Evolutionary conservation across 1,140 invertebrate genomes (phyloP), one percentile per base, ranked within the genome.

Genomic region (Drosophila navojoa): DNA sequence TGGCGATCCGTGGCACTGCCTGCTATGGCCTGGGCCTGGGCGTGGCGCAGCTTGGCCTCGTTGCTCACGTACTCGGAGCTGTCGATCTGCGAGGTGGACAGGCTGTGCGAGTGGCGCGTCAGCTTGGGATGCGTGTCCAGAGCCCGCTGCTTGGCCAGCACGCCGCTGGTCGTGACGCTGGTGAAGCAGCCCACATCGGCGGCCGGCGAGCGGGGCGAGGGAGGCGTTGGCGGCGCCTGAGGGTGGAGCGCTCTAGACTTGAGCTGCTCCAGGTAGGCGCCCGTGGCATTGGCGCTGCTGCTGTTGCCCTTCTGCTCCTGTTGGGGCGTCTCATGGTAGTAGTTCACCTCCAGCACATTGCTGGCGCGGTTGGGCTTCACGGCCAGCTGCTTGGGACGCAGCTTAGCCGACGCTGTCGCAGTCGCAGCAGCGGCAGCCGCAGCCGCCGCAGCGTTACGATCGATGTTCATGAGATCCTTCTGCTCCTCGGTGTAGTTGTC

Each of bases 401-500:
- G 35, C 40, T 84, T 80, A 35, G 53, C 68, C 2, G 68, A 58
- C 2, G 74, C 81, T 1, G 49, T 25, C 1, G 49, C 67, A 2
- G 74, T 72, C 1, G 49, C 60, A 1, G 59, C 74, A 15, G 85
- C 85, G 4, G 72, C 79, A 52, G 44, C 45, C 0, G 50, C 71
- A 1, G 67, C 60, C 2, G 59, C 74, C 13, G 85, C 85, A 3
- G 72, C 79, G 49, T 79, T 87, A 11, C 84, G 71, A 52, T 98
- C 97, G 76, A 98, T 98, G 81, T 96, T 96, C 94, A 96, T 96
- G 77, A 96, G 93, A 49, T 97, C 97, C 93, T 96, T 96, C 73
- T 97, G 96, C 81, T 97, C 96, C 81, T 97, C 97, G 1, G 96
- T 96, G 76, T 96, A 96, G 90, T 95, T 95, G 76, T 97, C 96